Evolutionary conservation across 1,140 invertebrate genomes (phyloP), one percentile per base, ranked within the genome.

Genomic region (Neuroterus valhalla): DNA sequence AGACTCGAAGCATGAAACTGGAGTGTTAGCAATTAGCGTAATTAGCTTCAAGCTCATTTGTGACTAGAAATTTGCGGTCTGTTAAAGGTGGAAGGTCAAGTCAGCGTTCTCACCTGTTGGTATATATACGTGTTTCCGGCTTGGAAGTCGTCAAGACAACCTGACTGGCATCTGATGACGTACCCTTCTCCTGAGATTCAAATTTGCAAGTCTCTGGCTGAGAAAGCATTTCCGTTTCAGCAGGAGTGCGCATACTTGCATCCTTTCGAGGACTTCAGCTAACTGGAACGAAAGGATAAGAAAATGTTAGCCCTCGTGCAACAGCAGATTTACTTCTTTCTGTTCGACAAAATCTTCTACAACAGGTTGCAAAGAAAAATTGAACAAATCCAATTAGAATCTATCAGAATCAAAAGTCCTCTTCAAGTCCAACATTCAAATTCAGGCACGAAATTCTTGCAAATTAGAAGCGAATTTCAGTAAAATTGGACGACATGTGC

Each of bases 101-200:
- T 38, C 11, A 62, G 14, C 23, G 45, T 68, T 70, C 21, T 70
- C 21, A 72, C 75, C 70, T 75, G 66, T 45, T 23, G 10, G 15
- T 66, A 75, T 75, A 72, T 66, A 78, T 78, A 68, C 72, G 71
- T 55, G 70, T 66, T 72, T 72, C 66, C 72, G 70, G 68, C 67
- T 78, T 70, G 42, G 68, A 44, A 55, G n/a, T 73, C 19, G 68
- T 71, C 66, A 68, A 70, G 66, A 71, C 50, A 67, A 68, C 69
- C 55, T 52, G 55, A 23, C 62, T 68, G 67, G 67, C 50, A 46
- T 62, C 66, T 15, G 42, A 68, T 10, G 26, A 21, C 11, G 48
- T 71, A 48, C 67, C 66, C 46, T 10, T 76, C 71, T 71, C 48
- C 46, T 76, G 31, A 43, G 62, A 68, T 45, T 66, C 42, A 21